Evolutionary conservation across 2,888 invertebrate species (phyloP), one percentile per base, ranked within the genome.

Genomic region (Branchellion lobata): DNA sequence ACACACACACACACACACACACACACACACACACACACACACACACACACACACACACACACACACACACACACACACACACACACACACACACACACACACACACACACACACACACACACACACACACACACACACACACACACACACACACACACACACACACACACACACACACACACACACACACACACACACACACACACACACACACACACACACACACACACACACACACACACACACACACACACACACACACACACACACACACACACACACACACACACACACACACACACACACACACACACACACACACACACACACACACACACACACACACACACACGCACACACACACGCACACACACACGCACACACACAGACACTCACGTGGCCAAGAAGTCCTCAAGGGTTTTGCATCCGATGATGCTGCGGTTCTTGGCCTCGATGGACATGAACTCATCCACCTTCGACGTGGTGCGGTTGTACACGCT

Each of bases 371-470:
- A 40, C 5, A 40, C 40, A 40, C 40, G 14, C 40, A 40, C n/a
- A n/a, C n/a, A n/a, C n/a, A n/a, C n/a, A n/a, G n/a, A 57, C 5
- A 57, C 61, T 57, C 3, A 57, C 61, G 61, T 57, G 24, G 3
- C 61, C 14, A 94, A 93, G 93, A 99, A 93, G 86, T 99, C 97
- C 87, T 94, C 90, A 81, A 99, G 89, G 29, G 95, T 94, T 82
- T 91, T 92, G 3, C 98, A 97, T 8, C 99, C 98, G 85, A 99
- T 92, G 31, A 99, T 91, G 84, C 95, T 95, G 65, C 97, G 98
- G 27, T 95, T 96, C 88, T 96, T 97, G 11, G 98, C 99, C 90
- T 97, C 98, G 88, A 96, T 96, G 68, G 91, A 91, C 78, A 99
- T 89, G 86, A 99, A 99, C 51, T 93, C 89, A 82, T 94, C 93